A percentile compares a stretch with the other conserved stretches of the same genome.
phyloP scores from a whole-genome alignment of 2,797 vertebrate genomes.

The Clarias fuscus region DNA sequence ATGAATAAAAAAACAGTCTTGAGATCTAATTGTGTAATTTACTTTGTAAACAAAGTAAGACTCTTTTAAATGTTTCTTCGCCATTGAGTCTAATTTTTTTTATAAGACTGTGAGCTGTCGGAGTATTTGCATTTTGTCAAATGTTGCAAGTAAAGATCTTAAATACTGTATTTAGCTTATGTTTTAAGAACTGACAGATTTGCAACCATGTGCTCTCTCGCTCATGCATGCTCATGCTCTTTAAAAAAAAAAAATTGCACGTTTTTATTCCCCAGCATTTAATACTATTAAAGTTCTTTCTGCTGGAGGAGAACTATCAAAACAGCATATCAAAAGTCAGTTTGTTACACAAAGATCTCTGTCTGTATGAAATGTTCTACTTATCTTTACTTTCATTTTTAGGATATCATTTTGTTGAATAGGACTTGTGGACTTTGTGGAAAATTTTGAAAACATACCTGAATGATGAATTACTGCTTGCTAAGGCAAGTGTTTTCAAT shows the following conservation, averaged over 20 bases:
- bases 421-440: not conserved
- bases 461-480: not conserved
- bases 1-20: not conserved
- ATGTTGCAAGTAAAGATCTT: constrained; percentile 4
- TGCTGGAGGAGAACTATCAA: not conserved
- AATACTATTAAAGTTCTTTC: constrained; percentile 7
- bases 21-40: not conserved
- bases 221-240: not conserved
- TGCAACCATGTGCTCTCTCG: not conserved
- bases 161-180: not conserved
- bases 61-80: not conserved
- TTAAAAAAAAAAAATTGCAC: too few relatives aligned
- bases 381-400: not conserved
- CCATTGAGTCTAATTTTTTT: not conserved
- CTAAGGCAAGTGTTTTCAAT: not conserved
- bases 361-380: not conserved
- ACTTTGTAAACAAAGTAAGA: too few relatives aligned
- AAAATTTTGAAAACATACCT: not conserved
- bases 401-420: not conserved
- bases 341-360: not conserved
- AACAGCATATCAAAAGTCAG: not conserved
- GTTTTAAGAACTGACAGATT: not conserved
- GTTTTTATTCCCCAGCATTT: not conserved
- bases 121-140: not conserved
- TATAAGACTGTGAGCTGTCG: not conserved